Evolutionary conservation across 2,888 invertebrate species (phyloP).

Genomic region (Meteorus colon): DNA sequence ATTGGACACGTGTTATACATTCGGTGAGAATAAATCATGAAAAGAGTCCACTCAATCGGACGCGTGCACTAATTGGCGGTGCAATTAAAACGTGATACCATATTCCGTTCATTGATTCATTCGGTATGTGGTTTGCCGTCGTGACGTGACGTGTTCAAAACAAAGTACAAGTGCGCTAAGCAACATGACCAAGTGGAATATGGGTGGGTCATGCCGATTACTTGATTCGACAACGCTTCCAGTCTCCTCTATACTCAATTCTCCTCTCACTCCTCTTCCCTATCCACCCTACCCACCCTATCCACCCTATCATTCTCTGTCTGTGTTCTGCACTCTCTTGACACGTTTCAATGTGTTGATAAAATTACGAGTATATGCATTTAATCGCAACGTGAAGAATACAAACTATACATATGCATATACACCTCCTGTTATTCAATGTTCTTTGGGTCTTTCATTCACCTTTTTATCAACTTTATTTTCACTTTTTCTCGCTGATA

Average conservation of each 20-base stretch:
- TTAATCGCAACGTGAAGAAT: background rate
- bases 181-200: conserved; percentile 21
- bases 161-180: conserved; percentile 50
- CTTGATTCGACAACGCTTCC: conserved; percentile 9
- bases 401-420: background rate
- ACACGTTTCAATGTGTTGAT: background rate
- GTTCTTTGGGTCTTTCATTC: background rate
- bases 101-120: conserved; percentile 27
- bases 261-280: background rate
- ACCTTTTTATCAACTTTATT: background rate
- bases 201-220: conserved; percentile 30
- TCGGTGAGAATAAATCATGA: conserved; percentile 50
- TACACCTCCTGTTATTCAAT: conserved; percentile 1
- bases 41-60: conserved; percentile 67
- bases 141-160: conserved; percentile 57
- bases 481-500: background rate
- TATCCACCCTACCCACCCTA: background rate
- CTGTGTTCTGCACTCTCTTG: background rate
- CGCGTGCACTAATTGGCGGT: conserved; percentile 70
- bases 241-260: background rate
- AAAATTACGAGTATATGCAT: background rate
- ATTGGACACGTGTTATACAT: conserved; percentile 70
- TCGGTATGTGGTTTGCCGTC: conserved; percentile 21
- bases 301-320: background rate
- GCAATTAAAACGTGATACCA: conserved; percentile 68